Evolutionary conservation across 2,888 invertebrate species (phyloP), one percentile per base, ranked within the genome.

Genomic region (Mythimna ferrago): DNA sequence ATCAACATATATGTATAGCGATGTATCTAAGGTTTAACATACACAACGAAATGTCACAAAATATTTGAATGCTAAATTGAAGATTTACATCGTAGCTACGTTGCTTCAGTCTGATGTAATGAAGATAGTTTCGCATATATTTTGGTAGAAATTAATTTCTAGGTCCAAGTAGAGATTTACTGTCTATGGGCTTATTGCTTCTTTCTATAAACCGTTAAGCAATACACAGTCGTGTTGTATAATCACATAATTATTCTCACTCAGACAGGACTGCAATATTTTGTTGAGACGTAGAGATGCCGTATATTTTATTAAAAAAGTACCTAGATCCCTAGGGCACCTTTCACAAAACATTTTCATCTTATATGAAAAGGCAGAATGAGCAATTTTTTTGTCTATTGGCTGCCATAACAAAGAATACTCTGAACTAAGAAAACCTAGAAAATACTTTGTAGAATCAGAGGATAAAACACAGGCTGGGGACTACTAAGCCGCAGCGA

Each of bases 271-370:
- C n/a, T 41, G 16, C 11, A 58, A 44, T 35, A 54, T 26, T 4
- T 44, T 53, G 51, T 71, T 73, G 51, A 71, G 21, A 35, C 16
- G 58, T 26, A 41, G 51, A 16, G 38, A 35, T 35, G 14, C 21
- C 32, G 26, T 51, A 57, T 2, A 41, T 60, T 16, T 53, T 58
- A 53, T 44, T 51, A 54, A 56, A 69, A 69, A 54, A 56, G 7
- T n/a, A 21, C 32, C 44, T 70, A 35, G 44, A 56, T 56, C 21
- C 26, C 26, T 56, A n/a, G 11, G 32, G 2, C 21, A 44, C 9
- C 21, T 66, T 66, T 68, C 26, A 38, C 65, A 38, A 35, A 68
- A 38, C 35, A 38, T 78, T 57, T 78, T 78, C 79, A 32, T 71
- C 38, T 26, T 51, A 53, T 38, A 53, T 41, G 19, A 11, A 35